Base-by-base conservation (phyloP, 1,140 invertebrate species). In the Stegodyphus mimosarum region DNA sequence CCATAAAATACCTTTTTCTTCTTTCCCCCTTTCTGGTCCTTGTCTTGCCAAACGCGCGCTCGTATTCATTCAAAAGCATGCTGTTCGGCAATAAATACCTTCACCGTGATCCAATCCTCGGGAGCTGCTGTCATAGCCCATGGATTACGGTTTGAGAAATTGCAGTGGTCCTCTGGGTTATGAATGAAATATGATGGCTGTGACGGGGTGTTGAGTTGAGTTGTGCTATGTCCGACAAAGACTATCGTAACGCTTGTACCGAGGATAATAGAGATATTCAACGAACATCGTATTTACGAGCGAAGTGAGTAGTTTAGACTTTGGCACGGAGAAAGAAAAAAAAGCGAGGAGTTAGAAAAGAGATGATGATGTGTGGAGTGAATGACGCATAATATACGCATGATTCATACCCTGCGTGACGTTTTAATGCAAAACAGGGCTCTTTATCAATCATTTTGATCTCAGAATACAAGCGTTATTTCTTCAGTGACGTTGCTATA, bases 141-240 rank as follows among this genome's bases (percentile, higher is more conserved):
- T 53, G 78, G 69, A 69, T 81, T 69, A 49, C 5, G 13, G 17
- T 75, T 81, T 81, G 67, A 72, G 50, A 72, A 81, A 81, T 72
- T 53, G 78, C 33, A 15, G 53, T 18, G 15, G 60, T 48, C 15
- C 50, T 17, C 69, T 72, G 78, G 33, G 78, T 55, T 81, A 72
- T 81, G 72, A 81, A 81, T 81, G 78, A 81, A 81, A 81, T 81
- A 81, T 81, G 78, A 72, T 64, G 67, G 52, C 17, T 81, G 50
- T 81, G 78, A 81, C 78, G 53, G 69, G 78, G 78, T 72, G 70
- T 50, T 81, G 78, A 81, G 69, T 33, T 33, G 33, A 81, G 60
- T 72, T 81, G 17, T 60, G 55, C 55, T 71, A 0, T 50, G n/a
- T 51, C 49, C 6, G 11, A 51, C 6, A 11, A 51, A 9, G 11